Evolutionary conservation across 2,113 vertebrate species (phyloP).

Genomic region (Pterocles burchelli): DNA sequence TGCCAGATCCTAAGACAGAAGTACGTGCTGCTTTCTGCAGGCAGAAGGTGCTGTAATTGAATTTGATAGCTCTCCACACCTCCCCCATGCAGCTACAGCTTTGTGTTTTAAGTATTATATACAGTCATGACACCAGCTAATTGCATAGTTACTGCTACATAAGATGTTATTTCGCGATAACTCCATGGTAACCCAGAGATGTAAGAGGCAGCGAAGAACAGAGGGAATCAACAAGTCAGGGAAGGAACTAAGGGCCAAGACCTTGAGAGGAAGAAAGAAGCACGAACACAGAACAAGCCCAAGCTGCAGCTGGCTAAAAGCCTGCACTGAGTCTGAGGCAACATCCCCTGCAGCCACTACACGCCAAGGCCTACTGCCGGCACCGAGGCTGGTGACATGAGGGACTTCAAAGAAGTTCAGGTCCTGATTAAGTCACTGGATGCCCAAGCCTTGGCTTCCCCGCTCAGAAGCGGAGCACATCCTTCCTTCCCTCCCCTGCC

Average conservation of each 20-base stretch:
- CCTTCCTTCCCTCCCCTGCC: background rate
- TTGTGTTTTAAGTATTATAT: conserved; percentile 73
- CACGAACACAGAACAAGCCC: background rate
- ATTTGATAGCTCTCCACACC: conserved; percentile 65
- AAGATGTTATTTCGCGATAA: conserved; percentile 69
- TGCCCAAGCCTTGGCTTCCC: background rate
- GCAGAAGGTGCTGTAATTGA: conserved; percentile 64
- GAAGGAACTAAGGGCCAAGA: conserved; percentile 54
- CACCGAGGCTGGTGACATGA: background rate
- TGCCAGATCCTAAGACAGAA: conserved; percentile 71
- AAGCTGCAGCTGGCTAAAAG: background rate
- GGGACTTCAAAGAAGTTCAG: background rate
- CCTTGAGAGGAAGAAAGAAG: conserved; percentile 44
- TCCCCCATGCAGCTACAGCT: conserved; percentile 69
- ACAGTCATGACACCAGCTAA: conserved; percentile 64
- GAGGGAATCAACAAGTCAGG: conserved; percentile 66
- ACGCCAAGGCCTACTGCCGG: accelerated
- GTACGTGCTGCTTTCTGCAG: conserved; percentile 64
- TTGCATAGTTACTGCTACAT: conserved; percentile 59
- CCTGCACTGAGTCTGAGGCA: background rate
- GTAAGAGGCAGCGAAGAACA: conserved; percentile 46
- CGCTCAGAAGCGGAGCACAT: background rate
- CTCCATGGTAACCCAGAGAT: conserved; percentile 72
- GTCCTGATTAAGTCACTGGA: background rate
- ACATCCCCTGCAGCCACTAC: background rate